Conservation (phyloP, 2,888 invertebrate genomes). For the Ophion ellenae region DNA sequence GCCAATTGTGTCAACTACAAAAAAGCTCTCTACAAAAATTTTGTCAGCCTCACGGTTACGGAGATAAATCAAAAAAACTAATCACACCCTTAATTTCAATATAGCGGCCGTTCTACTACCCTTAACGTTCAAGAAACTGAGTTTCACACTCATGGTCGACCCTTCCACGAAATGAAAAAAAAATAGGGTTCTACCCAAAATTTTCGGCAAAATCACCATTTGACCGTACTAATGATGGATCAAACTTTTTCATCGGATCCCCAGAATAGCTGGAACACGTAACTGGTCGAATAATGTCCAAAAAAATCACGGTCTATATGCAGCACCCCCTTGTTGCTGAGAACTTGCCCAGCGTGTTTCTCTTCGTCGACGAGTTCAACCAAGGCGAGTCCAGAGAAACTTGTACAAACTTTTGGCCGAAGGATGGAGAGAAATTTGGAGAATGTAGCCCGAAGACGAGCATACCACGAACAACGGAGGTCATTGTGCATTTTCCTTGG, state of each 20-base stretch:
- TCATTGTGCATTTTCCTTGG: slow-evolving; percentile 48
- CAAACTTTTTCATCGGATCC: background rate
- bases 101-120: no score
- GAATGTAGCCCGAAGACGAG: slow-evolving; percentile 33
- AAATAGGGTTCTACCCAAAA: no score
- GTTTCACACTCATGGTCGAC: no score
- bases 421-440: slow-evolving; percentile 23
- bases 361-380: slow-evolving; percentile 1
- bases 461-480: slow-evolving; percentile 34
- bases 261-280: background rate
- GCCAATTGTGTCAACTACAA: no score
- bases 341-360: slow-evolving; percentile 4
- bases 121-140: no score
- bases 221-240: background rate
- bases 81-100: no score
- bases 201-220: no score
- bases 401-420: slow-evolving; percentile 23
- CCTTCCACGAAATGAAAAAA: no score
- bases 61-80: no score
- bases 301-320: background rate
- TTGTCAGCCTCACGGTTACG: no score
- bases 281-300: no score
- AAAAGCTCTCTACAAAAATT: no score
- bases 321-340: background rate
- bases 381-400: background rate